Evolutionary conservation across 2,797 vertebrate genomes (phyloP).

Genomic region (Aulostomus chinensis): DNA sequence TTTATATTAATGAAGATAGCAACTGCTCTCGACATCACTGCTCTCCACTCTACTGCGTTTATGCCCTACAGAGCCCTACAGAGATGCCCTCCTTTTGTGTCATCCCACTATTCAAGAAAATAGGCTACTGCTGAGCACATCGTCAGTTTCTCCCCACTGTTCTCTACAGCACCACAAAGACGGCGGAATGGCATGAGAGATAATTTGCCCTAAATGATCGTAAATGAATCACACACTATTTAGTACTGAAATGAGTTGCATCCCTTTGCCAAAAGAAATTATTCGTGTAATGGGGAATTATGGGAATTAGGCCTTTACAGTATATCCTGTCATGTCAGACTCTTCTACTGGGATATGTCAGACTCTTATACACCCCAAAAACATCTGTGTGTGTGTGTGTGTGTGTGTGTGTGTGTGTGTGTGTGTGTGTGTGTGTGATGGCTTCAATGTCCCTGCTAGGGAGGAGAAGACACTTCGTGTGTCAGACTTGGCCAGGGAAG

Average conservation of each 20-base stretch:
- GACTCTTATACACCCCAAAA: conserved; percentile 17
- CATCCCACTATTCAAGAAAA: conserved; percentile 62
- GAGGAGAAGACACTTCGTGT: conserved; percentile 54
- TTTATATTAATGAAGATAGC: conserved; percentile 66
- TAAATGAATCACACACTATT: conserved; percentile 13
- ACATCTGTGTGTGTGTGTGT: conserved; percentile 20
- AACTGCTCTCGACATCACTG: conserved; percentile 52
- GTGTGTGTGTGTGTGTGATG: conserved; percentile 13
- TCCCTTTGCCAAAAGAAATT: conserved; percentile 13
- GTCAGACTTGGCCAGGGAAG: conserved; percentile 65
- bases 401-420: conserved; percentile 13
- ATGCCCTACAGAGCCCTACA: conserved; percentile 66
- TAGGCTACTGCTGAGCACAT: conserved; percentile 63
- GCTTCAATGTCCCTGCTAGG: conserved; percentile 28
- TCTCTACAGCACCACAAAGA: conserved; percentile 26
- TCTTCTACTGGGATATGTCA: conserved; percentile 10
- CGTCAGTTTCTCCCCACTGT: conserved; percentile 34
- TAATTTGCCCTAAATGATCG: conserved; percentile 44
- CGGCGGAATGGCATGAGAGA: conserved; percentile 14
- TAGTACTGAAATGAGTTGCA: conserved; percentile 6
- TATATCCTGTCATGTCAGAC: conserved; percentile 28
- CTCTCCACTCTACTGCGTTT: conserved; percentile 51
- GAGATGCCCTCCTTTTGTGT: conserved; percentile 70
- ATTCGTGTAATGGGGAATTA: conserved; percentile 32
- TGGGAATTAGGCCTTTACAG: conserved; percentile 20